Evolutionary conservation across 2,113 vertebrate species (phyloP).

Genomic region (Mellivora capensis): DNA sequence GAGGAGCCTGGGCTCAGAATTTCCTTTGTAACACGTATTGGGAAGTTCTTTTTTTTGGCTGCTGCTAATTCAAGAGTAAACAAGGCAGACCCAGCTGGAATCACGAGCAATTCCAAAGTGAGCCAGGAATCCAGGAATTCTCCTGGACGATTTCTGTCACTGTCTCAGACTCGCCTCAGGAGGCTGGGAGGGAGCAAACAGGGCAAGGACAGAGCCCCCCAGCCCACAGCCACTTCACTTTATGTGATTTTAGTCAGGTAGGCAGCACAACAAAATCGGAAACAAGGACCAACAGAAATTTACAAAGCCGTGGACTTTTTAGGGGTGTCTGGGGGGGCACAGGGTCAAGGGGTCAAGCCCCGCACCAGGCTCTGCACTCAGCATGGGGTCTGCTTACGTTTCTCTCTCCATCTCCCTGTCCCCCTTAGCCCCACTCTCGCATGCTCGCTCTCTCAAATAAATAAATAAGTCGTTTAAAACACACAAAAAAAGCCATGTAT

Average conservation of each 20-base stretch:
- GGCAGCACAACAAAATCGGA: not conserved
- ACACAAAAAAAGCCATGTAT: not conserved
- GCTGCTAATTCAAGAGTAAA: not conserved
- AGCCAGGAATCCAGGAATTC: not conserved
- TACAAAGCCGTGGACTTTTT: not conserved
- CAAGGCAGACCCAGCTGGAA: not conserved
- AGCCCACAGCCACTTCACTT: not conserved
- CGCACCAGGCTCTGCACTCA: not conserved
- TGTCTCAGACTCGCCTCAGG: not conserved
- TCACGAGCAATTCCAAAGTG: not conserved
- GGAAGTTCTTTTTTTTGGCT: not conserved
- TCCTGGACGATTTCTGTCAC: not conserved
- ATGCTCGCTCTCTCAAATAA: not conserved
- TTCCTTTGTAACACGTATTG: not conserved
- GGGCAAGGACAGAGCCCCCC: not conserved
- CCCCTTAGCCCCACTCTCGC: fast-evolving
- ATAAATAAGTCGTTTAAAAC: not conserved
- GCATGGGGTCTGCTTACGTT: not conserved
- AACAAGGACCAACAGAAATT: not conserved
- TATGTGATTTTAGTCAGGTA: not conserved
- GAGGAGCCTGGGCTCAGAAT: not conserved
- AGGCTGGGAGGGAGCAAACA: not conserved
- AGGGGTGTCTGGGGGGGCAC: not conserved
- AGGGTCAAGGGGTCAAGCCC: not conserved
- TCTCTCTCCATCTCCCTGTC: not conserved